Base-by-base conservation (phyloP, 30 jellyfish, hydroid and myxozoan genomes). In the Chrysaora quinquecirrha region DNA sequence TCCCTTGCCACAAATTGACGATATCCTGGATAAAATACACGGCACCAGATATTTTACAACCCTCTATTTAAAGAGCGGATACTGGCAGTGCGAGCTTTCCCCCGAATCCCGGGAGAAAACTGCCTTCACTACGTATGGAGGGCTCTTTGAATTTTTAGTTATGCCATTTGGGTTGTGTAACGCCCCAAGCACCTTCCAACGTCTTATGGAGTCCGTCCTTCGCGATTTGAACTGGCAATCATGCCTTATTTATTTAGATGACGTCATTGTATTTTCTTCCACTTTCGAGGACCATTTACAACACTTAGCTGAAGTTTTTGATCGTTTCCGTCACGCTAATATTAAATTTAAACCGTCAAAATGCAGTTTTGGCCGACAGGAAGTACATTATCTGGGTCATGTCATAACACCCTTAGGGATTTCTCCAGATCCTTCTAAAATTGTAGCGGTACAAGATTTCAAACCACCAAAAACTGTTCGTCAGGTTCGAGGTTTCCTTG, bases 141-240 rank as follows among this genome's bases (percentile, higher is more conserved):
- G 86, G 10, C 75, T 84, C 3, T 85, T 69, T 73, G 78, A 85
- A 58, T 85, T 74, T 52, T 24, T 69, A n/a, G 90, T 74, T 25
- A 73, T 85, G 85, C 95, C 95, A n/a, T 85, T 85, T 62, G 95
- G 95, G n/a, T 74, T 85, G 83, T 50, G 83, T 30, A 68, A 76
- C 18, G 95, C 93, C n/a, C 93, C 93, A 1, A 75, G 86, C n/a
- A 27, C 91, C 6, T 85, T 75, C 50, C 91, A 85, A 82, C 85
- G 86, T 11, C 76, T 76, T 6, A 76, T 85, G 69, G 91, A 85
- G 48, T 61, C 43, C 34, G 10, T 69, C 70, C 80, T 85, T 1
- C 77, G 76, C 34, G 90, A 69, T 50, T 31, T 74, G 12, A 74
- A 46, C 48, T 77, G 88, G 88, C 75, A 72, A 24, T 49, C 89